phyloP scores from a whole-genome alignment of 2,113 vertebrate genomes.

The Marmota monax region DNA sequence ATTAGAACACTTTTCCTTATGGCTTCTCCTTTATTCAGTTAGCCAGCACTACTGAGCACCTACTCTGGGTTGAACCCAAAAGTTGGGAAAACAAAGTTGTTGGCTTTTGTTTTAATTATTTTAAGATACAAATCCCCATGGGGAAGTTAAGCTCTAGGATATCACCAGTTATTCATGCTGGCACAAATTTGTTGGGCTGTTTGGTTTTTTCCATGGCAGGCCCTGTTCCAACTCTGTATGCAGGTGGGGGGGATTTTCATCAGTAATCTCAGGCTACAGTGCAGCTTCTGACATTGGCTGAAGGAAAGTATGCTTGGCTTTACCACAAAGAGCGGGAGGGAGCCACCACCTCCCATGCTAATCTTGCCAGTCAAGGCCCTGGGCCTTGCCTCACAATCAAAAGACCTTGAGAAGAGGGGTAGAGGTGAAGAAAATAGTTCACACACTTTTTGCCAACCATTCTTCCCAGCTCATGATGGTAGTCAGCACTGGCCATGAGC shows the following conservation, averaged over 20 bases:
- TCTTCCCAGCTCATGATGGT: not conserved
- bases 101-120: not conserved
- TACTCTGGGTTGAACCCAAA: constrained; percentile 4
- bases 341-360: not conserved
- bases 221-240: not conserved
- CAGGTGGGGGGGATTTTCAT: not conserved
- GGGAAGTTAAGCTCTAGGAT: not conserved
- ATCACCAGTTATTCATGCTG: not conserved
- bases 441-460: constrained; percentile 28
- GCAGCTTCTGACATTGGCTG: not conserved
- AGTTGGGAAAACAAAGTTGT: not conserved
- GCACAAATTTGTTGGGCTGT: not conserved
- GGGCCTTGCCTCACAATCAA: constrained; percentile 53
- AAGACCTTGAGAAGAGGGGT: constrained; percentile 68
- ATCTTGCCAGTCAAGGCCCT: constrained; percentile 74
- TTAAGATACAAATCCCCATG: not conserved
- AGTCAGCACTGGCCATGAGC: not conserved
- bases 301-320: not conserved
- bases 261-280: not conserved
- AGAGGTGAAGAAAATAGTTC: constrained; percentile 29
- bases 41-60: not conserved
- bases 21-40: not conserved
- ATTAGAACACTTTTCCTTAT: not conserved
- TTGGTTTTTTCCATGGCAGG: not conserved
- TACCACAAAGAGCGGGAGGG: constrained; percentile 11